A percentile compares a stretch with the other conserved stretches of the same genome.
These are phyloP conservation scores for Sarcoramphus papa DNA, from an alignment of 2,797 vertebrate species.

Conservation along the genomic window DNA sequence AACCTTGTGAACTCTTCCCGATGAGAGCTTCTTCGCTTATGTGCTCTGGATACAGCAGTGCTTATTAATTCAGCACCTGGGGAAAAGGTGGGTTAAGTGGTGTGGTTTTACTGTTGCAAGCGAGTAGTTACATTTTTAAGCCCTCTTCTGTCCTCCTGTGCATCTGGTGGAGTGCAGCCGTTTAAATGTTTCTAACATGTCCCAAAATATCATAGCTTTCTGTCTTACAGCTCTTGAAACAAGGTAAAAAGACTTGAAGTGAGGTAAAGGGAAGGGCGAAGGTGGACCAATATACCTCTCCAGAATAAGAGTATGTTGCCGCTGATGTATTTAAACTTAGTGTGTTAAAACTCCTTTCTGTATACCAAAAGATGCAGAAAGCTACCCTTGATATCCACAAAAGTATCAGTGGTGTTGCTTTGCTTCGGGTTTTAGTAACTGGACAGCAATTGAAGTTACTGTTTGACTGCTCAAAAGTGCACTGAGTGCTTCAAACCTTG, in stretches of 20 bases:
- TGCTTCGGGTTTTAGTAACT: neutral
- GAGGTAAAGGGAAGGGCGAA: neutral
- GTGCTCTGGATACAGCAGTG: neutral
- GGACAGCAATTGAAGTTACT: neutral
- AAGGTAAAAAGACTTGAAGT: neutral
- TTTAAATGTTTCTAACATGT: neutral
- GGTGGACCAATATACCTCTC: neutral
- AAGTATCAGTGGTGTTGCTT: neutral
- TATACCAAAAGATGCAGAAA: neutral
- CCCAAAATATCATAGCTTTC: rapidly evolving
- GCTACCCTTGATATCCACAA: rapidly evolving
- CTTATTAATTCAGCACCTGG: neutral
- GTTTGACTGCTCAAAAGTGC: neutral
- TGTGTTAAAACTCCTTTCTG: neutral
- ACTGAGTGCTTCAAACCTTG: neutral
- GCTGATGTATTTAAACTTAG: neutral
- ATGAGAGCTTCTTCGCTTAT: neutral
- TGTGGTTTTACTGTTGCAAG: neutral
- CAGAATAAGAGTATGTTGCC: neutral
- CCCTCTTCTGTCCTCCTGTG: rapidly evolving
- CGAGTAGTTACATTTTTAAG: neutral
- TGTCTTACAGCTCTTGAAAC: neutral
- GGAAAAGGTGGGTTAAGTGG: neutral
- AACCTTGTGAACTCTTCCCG: neutral
- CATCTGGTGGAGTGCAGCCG: neutral